Percentiles rank a stretch among this genome's conserved stretches.
Evolutionary conservation across 1,140 invertebrate species (phyloP).

Genomic region (Dinothrombium tinctorium): DNA sequence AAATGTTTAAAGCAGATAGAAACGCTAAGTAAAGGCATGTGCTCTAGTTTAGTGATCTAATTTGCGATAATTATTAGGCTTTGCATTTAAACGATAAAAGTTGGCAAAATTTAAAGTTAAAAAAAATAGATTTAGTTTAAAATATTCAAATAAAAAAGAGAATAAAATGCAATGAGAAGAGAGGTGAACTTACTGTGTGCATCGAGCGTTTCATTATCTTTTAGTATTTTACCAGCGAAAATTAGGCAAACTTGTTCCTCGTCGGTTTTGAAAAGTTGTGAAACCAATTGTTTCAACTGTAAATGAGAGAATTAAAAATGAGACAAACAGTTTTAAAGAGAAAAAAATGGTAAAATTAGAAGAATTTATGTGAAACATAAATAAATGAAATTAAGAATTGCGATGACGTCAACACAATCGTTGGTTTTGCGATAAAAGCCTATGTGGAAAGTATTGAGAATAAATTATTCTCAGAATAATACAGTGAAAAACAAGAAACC

Average conservation of each 20-base stretch:
- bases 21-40: too few relatives aligned
- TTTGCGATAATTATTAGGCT: too few relatives aligned
- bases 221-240: constrained; percentile 98
- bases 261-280: constrained; percentile 56
- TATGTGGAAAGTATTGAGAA: constrained; percentile 27
- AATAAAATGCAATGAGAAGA: too few relatives aligned
- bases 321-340: too few relatives aligned
- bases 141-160: too few relatives aligned
- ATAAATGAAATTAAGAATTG: not conserved
- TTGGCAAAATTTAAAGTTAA: too few relatives aligned
- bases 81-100: too few relatives aligned
- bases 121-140: too few relatives aligned
- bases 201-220: constrained; percentile 69
- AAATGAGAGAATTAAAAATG: too few relatives aligned
- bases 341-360: constrained; percentile 21
- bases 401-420: not conserved
- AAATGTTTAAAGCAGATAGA: too few relatives aligned
- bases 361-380: not conserved
- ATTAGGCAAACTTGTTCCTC: constrained; percentile 82
- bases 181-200: constrained; percentile 51
- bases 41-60: too few relatives aligned
- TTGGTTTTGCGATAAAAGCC: not conserved
- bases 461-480: not conserved
- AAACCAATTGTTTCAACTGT: constrained; percentile 75
- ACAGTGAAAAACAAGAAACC: constrained; percentile 13